These are phyloP conservation scores for Melanocharis versteri DNA, from an alignment of 2,113 vertebrate genomes.

Conservation along the genomic window DNA sequence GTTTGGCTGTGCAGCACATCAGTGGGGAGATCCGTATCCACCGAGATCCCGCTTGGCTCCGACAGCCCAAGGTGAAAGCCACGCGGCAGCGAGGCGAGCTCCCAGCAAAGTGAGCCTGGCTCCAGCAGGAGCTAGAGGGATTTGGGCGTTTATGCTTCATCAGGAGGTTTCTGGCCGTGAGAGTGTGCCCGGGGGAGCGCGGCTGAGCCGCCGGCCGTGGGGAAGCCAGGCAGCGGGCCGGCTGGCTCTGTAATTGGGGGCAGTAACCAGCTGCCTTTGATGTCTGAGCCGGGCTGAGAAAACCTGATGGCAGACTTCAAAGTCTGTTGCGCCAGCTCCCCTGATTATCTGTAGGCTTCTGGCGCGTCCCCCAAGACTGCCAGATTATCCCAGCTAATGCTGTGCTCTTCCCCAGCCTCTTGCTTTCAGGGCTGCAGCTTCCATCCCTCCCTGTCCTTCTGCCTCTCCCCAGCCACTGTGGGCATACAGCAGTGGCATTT, in stretches of 20 bases:
- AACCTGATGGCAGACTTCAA: slow-evolving; percentile 46
- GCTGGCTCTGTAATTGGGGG: background rate
- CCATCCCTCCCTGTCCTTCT: background rate
- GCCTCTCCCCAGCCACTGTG: background rate
- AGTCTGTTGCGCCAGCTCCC: background rate
- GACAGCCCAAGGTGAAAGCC: background rate
- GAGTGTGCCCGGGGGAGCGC: rapidly evolving
- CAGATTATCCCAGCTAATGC: slow-evolving; percentile 51
- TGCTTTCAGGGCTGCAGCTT: background rate
- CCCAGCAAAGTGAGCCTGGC: background rate
- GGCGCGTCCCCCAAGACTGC: background rate
- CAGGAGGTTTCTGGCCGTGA: background rate
- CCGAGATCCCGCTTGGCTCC: rapidly evolving
- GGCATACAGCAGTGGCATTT: background rate
- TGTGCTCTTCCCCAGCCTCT: background rate
- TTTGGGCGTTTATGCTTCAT: background rate
- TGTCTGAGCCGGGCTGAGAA: slow-evolving; percentile 38
- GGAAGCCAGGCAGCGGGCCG: background rate
- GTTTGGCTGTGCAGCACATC: background rate
- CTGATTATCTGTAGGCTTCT: slow-evolving; percentile 40
- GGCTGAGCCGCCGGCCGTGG: background rate
- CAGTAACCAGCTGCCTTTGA: slow-evolving; percentile 50
- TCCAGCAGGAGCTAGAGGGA: background rate
- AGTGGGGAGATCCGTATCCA: background rate
- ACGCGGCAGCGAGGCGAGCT: rapidly evolving